Conservation (phyloP, 2,888 invertebrate species). For the Sussaba pulchella region DNA sequence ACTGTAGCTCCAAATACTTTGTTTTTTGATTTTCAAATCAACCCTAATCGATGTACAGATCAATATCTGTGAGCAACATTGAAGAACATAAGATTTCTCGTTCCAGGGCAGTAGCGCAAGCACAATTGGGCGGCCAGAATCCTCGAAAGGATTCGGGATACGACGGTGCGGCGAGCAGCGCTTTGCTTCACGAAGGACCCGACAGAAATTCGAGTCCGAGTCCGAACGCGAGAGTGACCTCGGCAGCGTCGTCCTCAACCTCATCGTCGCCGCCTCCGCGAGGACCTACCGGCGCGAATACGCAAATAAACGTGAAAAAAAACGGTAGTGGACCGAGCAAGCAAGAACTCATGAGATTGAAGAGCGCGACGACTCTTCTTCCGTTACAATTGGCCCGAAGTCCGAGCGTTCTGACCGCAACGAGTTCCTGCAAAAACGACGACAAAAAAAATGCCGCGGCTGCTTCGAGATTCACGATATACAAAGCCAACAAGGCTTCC, state of each 20-base stretch:
- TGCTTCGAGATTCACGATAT: slow-evolving; percentile 94
- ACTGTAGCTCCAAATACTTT: no score
- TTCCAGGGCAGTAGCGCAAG: slow-evolving; percentile 82
- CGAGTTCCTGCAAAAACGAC: slow-evolving; percentile 88
- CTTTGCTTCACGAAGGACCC: slow-evolving; percentile 76
- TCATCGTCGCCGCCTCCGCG: slow-evolving; percentile 78
- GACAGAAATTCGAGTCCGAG: slow-evolving; percentile 82
- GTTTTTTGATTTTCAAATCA: no score
- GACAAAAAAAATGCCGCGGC: slow-evolving; percentile 89
- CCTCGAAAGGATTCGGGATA: slow-evolving; percentile 80
- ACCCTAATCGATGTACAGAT: no score
- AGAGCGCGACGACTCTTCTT: slow-evolving; percentile 78
- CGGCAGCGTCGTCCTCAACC: slow-evolving; percentile 82
- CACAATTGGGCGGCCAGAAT: slow-evolving; percentile 75
- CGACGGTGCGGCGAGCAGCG: slow-evolving; percentile 79
- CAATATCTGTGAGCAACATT: no score
- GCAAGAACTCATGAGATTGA: slow-evolving; percentile 80
- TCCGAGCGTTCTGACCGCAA: slow-evolving; percentile 79
- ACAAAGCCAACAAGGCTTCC: slow-evolving; percentile 97
- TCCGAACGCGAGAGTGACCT: slow-evolving; percentile 79
- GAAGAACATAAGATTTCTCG: no score
- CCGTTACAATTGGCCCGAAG: slow-evolving; percentile 80
- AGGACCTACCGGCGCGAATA: slow-evolving; percentile 68
- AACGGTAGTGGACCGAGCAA: slow-evolving; percentile 79
- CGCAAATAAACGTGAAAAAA: slow-evolving; percentile 74